phyloP scores from a whole-genome alignment of 2,888 invertebrate species.

The Drosophila neonasuta region DNA sequence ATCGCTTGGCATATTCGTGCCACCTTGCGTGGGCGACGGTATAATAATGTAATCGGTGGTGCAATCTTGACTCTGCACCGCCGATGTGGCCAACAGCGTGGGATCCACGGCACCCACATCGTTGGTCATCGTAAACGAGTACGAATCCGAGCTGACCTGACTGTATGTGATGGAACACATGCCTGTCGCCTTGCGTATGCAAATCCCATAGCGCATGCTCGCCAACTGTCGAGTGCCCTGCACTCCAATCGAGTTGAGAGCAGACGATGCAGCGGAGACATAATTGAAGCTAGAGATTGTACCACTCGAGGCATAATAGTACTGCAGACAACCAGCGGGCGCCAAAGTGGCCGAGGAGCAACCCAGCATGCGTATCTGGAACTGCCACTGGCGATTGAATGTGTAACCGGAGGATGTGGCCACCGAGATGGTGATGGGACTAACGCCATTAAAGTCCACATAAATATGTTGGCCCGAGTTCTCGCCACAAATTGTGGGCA shows the following conservation, averaged over 20 bases:
- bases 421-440: slow-evolving; percentile 87
- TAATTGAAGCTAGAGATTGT: slow-evolving; percentile 90
- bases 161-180: slow-evolving; percentile 88
- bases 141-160: slow-evolving; percentile 83
- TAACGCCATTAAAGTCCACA: slow-evolving; percentile 87
- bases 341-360: slow-evolving; percentile 88
- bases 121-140: slow-evolving; percentile 88
- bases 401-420: slow-evolving; percentile 85
- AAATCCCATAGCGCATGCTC: slow-evolving; percentile 89
- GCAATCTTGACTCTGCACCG: slow-evolving; percentile 85
- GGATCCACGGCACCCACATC: slow-evolving; percentile 87
- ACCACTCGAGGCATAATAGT: slow-evolving; percentile 85
- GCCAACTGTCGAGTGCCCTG: slow-evolving; percentile 88
- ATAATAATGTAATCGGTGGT: slow-evolving; percentile 89
- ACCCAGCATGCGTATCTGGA: slow-evolving; percentile 88
- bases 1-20: slow-evolving; percentile 84
- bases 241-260: slow-evolving; percentile 83
- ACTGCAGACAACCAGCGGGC: slow-evolving; percentile 90
- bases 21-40: slow-evolving; percentile 85
- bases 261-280: slow-evolving; percentile 85
- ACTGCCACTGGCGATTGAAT: slow-evolving; percentile 88
- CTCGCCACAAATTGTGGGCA: slow-evolving; percentile 90
- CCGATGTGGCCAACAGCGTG: slow-evolving; percentile 85
- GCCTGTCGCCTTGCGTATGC: slow-evolving; percentile 88
- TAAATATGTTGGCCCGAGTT: slow-evolving; percentile 91